phyloP scores from a whole-genome alignment of 2,797 vertebrate genomes.

The Pangasius larnaudii region DNA sequence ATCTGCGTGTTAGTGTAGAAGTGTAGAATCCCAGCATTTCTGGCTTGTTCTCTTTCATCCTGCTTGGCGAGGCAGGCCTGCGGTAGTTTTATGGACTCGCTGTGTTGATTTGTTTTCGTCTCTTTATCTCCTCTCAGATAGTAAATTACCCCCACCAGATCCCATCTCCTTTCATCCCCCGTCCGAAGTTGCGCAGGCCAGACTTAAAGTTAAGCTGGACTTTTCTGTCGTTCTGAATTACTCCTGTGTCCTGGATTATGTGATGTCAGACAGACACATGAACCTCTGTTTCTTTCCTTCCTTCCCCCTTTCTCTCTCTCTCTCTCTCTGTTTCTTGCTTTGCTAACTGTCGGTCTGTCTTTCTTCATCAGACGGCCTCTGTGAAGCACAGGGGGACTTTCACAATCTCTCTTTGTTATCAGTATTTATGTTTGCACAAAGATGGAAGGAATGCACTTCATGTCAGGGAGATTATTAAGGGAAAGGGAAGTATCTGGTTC shows the following conservation, averaged over 20 bases:
- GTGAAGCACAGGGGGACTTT: constrained; percentile 43
- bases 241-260: constrained; percentile 58
- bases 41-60: constrained; percentile 28
- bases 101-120: constrained; percentile 55
- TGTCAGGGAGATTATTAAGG: constrained; percentile 57
- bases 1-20: constrained; percentile 1
- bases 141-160: constrained; percentile 60
- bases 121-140: constrained; percentile 58
- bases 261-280: constrained; percentile 57
- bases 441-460: constrained; percentile 61
- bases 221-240: constrained; percentile 60
- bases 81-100: constrained; percentile 48
- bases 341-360: constrained; percentile 52
- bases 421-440: constrained; percentile 62
- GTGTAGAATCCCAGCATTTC: background rate
- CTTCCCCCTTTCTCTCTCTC: background rate
- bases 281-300: constrained; percentile 51
- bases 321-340: background rate
- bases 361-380: constrained; percentile 51
- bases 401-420: constrained; percentile 60
- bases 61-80: constrained; percentile 24
- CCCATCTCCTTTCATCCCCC: constrained; percentile 55
- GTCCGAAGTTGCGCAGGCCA: constrained; percentile 58
- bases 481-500: constrained; percentile 61
- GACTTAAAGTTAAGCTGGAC: constrained; percentile 58